Conservation (phyloP, 2,113 vertebrate species). For the Hydrochoerus hydrochaeris region DNA sequence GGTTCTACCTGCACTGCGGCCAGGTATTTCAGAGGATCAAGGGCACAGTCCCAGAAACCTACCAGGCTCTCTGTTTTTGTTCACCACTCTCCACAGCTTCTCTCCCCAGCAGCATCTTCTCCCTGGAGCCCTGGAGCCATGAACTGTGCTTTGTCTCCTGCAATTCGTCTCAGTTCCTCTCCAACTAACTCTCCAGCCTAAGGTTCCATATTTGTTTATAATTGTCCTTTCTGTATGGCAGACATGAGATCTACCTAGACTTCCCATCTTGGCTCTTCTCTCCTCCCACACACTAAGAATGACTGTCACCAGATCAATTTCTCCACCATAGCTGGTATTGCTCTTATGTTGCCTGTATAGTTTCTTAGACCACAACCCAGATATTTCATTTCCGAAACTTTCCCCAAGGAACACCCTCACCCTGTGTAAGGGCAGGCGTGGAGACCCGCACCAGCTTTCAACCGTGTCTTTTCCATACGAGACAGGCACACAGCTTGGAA, state of each 20-base stretch:
- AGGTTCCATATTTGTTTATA: background rate
- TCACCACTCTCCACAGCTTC: background rate
- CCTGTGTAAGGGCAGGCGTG: fast-evolving
- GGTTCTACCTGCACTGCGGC: background rate
- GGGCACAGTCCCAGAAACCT: fast-evolving
- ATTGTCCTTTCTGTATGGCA: background rate
- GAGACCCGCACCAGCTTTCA: background rate
- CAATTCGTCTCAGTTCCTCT: too few species aligned
- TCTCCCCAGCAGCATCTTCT: too few species aligned
- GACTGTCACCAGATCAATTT: fast-evolving
- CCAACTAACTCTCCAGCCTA: background rate
- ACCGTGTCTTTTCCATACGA: fast-evolving
- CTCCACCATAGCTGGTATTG: too few species aligned
- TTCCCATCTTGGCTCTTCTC: background rate
- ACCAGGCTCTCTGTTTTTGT: background rate
- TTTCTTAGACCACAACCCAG: background rate
- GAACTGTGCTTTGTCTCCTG: background rate
- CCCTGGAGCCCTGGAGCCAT: fast-evolving
- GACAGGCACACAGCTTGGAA: background rate
- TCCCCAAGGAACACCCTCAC: background rate
- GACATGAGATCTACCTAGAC: too few species aligned
- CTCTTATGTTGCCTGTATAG: background rate
- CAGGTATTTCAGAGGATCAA: background rate
- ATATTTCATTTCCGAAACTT: background rate
- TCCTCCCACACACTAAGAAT: background rate